Conservation (phyloP, 1,140 invertebrate genomes). For the Apis dorsata region DNA sequence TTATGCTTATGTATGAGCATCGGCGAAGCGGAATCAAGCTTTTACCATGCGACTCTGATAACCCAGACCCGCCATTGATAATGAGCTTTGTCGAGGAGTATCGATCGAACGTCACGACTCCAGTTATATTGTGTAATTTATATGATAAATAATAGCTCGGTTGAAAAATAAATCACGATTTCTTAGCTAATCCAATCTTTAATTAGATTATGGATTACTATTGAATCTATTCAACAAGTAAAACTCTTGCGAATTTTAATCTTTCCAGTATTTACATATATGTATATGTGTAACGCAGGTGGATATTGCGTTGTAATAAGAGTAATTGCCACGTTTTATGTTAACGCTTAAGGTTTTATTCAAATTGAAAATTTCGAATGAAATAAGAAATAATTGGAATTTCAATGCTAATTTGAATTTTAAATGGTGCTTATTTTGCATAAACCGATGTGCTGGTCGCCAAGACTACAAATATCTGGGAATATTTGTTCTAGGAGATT, state of each 20-base stretch:
- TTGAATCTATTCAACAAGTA: neutral
- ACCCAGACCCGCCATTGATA: conserved; percentile 16
- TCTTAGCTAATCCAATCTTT: neutral
- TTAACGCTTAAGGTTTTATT: no score
- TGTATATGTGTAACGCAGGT: no score
- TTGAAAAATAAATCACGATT: neutral
- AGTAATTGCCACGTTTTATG: no score
- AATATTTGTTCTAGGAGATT: no score
- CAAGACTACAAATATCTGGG: no score
- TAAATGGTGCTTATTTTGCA: no score
- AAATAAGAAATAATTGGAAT: no score
- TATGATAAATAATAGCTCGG: neutral
- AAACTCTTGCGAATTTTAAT: neutral
- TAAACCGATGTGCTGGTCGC: no score
- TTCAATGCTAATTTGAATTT: no score
- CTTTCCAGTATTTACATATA: no score
- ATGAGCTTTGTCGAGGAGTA: conserved; percentile 26
- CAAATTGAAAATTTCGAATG: no score
- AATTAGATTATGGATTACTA: neutral
- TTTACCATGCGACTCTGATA: conserved; percentile 35
- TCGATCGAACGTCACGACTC: conserved; percentile 24
- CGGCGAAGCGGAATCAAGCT: neutral
- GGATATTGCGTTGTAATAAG: no score
- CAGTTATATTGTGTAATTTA: neutral
- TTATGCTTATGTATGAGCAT: conserved; percentile 10